phyloP scores from a whole-genome alignment of 2,113 vertebrate genomes.

The Athene noctua region DNA sequence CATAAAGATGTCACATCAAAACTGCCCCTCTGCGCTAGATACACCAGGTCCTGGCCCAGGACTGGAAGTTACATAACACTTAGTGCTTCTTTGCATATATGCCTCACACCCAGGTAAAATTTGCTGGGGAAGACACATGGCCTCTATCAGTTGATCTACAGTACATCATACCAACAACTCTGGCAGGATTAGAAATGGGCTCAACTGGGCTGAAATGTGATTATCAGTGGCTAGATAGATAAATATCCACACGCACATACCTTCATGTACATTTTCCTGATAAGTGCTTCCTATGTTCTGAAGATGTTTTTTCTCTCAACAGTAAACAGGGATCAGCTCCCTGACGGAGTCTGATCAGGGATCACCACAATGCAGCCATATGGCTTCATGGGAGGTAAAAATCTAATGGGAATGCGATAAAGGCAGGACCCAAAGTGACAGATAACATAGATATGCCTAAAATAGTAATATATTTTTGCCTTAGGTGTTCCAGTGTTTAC shows the following conservation, averaged over 20 bases:
- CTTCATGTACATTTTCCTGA: neutral
- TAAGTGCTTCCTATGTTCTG: neutral
- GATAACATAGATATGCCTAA: neutral
- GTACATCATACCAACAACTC: neutral
- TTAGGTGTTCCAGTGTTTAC: neutral
- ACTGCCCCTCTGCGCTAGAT: neutral
- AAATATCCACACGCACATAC: neutral
- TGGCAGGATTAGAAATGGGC: neutral
- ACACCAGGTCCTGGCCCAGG: neutral
- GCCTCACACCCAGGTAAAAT: neutral
- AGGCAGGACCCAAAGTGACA: neutral
- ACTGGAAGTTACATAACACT: neutral
- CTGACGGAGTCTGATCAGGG: neutral
- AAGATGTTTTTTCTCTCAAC: neutral
- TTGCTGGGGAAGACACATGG: neutral
- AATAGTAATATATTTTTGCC: neutral
- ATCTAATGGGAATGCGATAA: neutral
- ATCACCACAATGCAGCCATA: neutral
- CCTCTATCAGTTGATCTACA: neutral
- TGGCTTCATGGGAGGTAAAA: neutral
- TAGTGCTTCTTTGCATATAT: neutral
- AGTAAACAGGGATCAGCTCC: neutral
- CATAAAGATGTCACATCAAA: constrained; percentile 19
- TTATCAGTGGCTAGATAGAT: neutral
- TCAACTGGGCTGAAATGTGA: neutral